Evolutionary conservation across 2,113 vertebrate genomes (phyloP).

Genomic region (Pseudorasbora parva): DNA sequence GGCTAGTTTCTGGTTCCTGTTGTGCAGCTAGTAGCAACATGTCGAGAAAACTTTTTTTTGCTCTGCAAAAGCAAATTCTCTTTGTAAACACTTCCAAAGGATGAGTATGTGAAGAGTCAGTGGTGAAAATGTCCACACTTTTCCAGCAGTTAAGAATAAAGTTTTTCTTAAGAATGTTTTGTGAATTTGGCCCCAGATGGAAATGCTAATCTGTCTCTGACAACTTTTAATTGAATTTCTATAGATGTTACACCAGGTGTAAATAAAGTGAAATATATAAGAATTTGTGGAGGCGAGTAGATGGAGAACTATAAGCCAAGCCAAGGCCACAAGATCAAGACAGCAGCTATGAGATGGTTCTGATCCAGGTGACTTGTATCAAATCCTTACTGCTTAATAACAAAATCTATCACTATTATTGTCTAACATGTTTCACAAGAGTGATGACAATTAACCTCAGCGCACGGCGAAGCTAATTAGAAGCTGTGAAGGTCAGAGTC

Average conservation of each 20-base stretch:
- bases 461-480: neutral
- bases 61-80: too few relatives aligned
- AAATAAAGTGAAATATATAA: neutral
- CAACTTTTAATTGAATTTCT: neutral
- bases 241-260: neutral
- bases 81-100: too few relatives aligned
- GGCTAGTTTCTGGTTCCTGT: too few relatives aligned
- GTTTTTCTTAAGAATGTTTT: too few relatives aligned
- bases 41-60: too few relatives aligned
- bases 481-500: slow-evolving; percentile 12
- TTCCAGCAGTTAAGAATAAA: neutral
- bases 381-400: slow-evolving; percentile 1
- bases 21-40: too few relatives aligned
- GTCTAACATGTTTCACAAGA: neutral
- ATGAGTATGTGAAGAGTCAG: too few relatives aligned
- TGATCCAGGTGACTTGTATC: neutral
- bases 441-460: slow-evolving; percentile 21
- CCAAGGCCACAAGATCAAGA: neutral
- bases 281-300: neutral
- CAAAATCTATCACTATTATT: neutral
- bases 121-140: too few relatives aligned
- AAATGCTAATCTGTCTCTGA: neutral
- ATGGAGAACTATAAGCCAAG: neutral
- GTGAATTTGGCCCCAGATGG: neutral
- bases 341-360: neutral